A percentile compares a stretch with the other conserved stretches of the same genome.
phyloP scores from a whole-genome alignment of 2,797 vertebrate species.

The Acropternis orthonyx region DNA sequence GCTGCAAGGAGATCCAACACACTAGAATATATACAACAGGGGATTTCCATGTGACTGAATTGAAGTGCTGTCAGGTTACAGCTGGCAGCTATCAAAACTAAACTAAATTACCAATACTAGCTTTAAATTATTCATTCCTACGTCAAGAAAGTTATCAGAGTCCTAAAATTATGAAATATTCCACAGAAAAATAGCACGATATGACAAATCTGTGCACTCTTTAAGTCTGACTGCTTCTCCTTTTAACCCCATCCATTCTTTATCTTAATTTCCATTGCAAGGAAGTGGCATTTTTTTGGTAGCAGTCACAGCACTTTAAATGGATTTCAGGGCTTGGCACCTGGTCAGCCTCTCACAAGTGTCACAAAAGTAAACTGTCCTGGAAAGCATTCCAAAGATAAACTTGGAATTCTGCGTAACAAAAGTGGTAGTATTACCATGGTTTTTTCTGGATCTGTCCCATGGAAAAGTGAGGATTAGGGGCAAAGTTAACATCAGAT shows the following conservation, averaged over 20 bases:
- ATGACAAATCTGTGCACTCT: not conserved
- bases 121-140: constrained; percentile 56
- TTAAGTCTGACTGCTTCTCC: not conserved
- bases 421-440: constrained; percentile 31
- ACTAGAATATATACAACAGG: constrained; percentile 51
- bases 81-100: constrained; percentile 58
- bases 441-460: constrained; percentile 32
- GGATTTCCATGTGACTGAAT: constrained; percentile 52
- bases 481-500: constrained; percentile 19
- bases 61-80: constrained; percentile 51
- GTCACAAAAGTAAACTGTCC: not conserved
- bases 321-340: constrained; percentile 19
- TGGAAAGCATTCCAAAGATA: constrained; percentile 22
- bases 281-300: not conserved
- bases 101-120: constrained; percentile 50
- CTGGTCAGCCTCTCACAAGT: constrained; percentile 6
- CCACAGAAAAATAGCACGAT: not conserved
- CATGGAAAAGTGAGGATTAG: constrained; percentile 23
- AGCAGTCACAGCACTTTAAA: not conserved
- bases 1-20: constrained; percentile 52
- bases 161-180: constrained; percentile 5
- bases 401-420: constrained; percentile 18
- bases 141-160: constrained; percentile 8
- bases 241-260: not conserved
- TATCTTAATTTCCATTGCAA: not conserved